Percentiles rank a stretch among this genome's conserved stretches.
Evolutionary conservation across 2,888 invertebrate genomes (phyloP).

Genomic region (Pegoplata infirma): DNA sequence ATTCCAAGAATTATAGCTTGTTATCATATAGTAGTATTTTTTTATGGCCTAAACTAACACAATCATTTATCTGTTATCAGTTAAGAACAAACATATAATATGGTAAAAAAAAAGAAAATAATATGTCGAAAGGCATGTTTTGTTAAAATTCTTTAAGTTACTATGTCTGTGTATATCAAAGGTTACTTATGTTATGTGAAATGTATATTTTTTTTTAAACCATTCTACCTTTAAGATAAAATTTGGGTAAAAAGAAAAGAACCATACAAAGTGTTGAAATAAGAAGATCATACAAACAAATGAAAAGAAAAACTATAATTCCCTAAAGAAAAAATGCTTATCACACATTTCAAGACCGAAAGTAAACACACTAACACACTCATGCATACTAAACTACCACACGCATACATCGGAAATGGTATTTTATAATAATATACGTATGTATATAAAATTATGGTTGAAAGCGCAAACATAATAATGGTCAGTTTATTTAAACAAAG

Average conservation of each 20-base stretch:
- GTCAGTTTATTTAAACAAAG: slow-evolving; percentile 5
- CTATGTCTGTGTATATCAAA: neutral
- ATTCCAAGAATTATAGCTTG: slow-evolving; percentile 2
- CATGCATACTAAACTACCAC: neutral
- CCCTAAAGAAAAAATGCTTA: slow-evolving; percentile 74
- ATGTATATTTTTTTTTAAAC: neutral
- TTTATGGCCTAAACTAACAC: slow-evolving; percentile 19
- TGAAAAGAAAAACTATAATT: slow-evolving; percentile 64
- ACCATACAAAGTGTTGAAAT: neutral
- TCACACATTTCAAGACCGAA: slow-evolving; percentile 70
- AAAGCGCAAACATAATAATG: slow-evolving; percentile 24
- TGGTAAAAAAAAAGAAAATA: neutral
- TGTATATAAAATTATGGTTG: slow-evolving; percentile 19
- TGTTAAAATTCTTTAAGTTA: neutral
- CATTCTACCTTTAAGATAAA: neutral
- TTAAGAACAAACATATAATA: slow-evolving; percentile 19
- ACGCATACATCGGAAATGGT: neutral
- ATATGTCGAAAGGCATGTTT: neutral
- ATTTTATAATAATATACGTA: neutral
- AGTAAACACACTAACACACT: slow-evolving; percentile 17
- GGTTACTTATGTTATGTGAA: neutral
- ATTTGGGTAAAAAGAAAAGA: neutral
- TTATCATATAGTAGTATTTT: neutral
- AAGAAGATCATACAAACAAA: neutral
- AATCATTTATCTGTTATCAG: slow-evolving; percentile 50